Evolutionary conservation across 1,140 invertebrate species (phyloP).

Genomic region (Neoseiulus cucumeris): DNA sequence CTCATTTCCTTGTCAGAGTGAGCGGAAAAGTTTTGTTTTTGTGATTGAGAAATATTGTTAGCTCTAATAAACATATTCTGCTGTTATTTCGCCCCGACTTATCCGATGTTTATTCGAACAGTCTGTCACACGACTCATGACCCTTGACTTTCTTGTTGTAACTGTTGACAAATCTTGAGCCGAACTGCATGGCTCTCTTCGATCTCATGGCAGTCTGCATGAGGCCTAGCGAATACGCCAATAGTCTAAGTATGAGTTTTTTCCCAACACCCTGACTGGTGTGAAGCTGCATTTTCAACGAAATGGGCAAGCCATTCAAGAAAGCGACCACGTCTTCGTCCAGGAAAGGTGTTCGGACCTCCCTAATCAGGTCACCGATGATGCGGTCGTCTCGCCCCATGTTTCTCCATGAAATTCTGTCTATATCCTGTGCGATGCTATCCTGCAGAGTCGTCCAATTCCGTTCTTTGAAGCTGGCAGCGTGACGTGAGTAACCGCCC

Average conservation of each 20-base stretch:
- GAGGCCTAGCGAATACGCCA: conserved; percentile 49
- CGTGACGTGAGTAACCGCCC: conserved; percentile 74
- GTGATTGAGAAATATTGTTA: background rate
- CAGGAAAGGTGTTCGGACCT: conserved; percentile 64
- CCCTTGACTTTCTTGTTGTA: conserved; percentile 64
- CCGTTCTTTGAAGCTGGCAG: conserved; percentile 37
- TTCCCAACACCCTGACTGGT: conserved; percentile 61
- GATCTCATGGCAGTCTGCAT: conserved; percentile 42
- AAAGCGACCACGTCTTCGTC: conserved; percentile 69
- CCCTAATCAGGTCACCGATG: conserved; percentile 33
- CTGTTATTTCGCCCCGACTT: too few relatives aligned
- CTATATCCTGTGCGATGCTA: conserved; percentile 54
- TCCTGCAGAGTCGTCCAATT: conserved; percentile 44
- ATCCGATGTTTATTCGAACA: too few relatives aligned
- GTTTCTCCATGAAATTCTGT: conserved; percentile 69
- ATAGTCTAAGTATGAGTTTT: conserved; percentile 65
- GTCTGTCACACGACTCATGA: conserved; percentile 33
- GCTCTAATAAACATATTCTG: too few relatives aligned
- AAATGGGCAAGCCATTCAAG: conserved; percentile 44
- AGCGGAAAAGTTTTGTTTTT: background rate
- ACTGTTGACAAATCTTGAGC: conserved; percentile 74
- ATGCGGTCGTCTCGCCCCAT: conserved; percentile 75
- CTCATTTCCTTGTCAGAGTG: background rate
- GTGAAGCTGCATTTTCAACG: conserved; percentile 43
- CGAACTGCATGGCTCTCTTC: conserved; percentile 91